Base-by-base conservation (phyloP, 2,797 vertebrate genomes). In the Steatocranus sp. region DNA sequence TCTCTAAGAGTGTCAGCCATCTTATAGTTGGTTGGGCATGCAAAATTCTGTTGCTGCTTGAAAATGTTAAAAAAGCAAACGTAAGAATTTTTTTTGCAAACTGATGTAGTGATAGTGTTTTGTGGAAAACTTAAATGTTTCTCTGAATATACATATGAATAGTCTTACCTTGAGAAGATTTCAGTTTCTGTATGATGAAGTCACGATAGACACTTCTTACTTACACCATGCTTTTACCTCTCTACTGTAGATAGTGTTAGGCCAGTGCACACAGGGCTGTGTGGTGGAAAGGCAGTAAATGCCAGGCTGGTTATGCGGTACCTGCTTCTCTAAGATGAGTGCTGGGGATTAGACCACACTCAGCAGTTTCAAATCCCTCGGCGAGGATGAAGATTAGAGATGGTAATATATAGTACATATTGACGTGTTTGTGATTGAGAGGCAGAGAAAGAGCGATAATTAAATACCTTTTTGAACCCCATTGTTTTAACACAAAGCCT, bases 291-390 rank as follows among this genome's bases (percentile, higher is more conserved):
- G 48, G 75, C 54, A 11, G 43, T 86, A 63, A 87, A 81, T 85
- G 34, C 58, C 80, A 84, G 79, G 12, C 56, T 84, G 85, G 86
- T 86, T 92, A 79, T 58, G 74, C 41, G 9, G 75, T 58, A 70
- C 75, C 80, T 91, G 78, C 83, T 84, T 92, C 83, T 61, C 91
- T 95, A 95, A 95, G 91, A 87, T 83, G 87, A 92, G 84, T 80
- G 89, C 92, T 85, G 56, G 61, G 87, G 93, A 95, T 94, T 96
- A 96, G 90, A 83, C 75, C 81, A 85, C 58, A 91, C 92, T 97
- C 94, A 96, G 95, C 96, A 94, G 76, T 93, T 96, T 94, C 73
- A 95, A 96, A 96, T 96, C 94, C 94, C 88, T 89, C 50, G 30
- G 38, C 11, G 58, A 81, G 87, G 91, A 92, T 90, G 56, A 92